These are phyloP conservation scores for Noctilio leporinus DNA, from an alignment of 2,113 vertebrate species.

Conservation along the genomic window DNA sequence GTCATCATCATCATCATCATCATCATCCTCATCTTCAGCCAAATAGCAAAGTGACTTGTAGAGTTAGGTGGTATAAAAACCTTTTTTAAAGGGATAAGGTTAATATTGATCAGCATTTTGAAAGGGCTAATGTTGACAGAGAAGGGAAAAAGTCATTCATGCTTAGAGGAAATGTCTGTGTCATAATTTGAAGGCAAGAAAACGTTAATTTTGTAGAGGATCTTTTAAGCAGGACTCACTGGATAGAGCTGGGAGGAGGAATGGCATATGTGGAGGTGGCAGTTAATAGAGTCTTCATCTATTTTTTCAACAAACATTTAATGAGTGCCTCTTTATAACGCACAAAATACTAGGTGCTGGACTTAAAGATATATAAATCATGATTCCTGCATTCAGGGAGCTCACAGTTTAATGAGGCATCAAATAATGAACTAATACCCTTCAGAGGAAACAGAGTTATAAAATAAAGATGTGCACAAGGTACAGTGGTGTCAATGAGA, in stretches of 20 bases:
- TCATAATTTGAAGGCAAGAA: neutral
- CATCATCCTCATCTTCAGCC: neutral
- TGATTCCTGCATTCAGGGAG: neutral
- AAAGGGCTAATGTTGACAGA: neutral
- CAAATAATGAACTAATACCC: neutral
- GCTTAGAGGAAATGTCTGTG: neutral
- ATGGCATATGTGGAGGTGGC: neutral
- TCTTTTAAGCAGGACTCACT: neutral
- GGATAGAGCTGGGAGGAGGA: neutral
- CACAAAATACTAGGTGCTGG: neutral
- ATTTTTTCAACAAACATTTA: conserved; percentile 10
- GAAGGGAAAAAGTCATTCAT: neutral
- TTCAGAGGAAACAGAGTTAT: neutral
- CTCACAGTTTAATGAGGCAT: conserved; percentile 32
- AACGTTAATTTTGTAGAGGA: neutral
- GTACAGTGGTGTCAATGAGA: neutral
- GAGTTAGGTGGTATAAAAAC: neutral
- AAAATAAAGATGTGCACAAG: neutral
- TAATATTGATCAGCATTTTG: neutral
- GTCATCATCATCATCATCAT: neutral
- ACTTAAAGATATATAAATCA: neutral
- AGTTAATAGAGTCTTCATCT: neutral
- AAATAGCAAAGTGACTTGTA: neutral
- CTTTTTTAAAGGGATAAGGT: neutral
- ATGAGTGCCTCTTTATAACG: neutral